Evolutionary conservation across 2,888 invertebrate genomes (phyloP).

Genomic region (Phorcus lineatus): DNA sequence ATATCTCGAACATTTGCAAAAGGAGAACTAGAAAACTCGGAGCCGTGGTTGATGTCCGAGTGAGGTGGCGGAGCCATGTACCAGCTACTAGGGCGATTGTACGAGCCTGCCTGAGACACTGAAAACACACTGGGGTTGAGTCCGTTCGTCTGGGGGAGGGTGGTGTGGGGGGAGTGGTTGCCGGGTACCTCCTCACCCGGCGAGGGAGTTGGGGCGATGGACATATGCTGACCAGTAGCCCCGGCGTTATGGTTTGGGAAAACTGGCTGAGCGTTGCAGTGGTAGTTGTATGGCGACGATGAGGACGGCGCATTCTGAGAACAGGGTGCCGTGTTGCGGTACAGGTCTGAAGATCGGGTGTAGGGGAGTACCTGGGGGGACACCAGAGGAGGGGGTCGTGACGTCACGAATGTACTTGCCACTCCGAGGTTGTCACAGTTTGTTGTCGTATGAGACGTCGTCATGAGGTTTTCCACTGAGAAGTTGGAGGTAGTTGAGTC

Average conservation of each 20-base stretch:
- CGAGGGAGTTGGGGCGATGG: constrained; percentile 38
- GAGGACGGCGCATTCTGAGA: constrained; percentile 52
- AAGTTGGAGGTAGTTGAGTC: constrained; percentile 59
- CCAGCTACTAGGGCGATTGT: constrained; percentile 63
- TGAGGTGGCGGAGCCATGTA: constrained; percentile 58
- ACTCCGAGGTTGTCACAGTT: constrained; percentile 49
- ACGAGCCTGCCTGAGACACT: constrained; percentile 54
- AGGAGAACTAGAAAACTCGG: constrained; percentile 56
- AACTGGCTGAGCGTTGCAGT: constrained; percentile 54
- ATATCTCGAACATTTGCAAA: constrained; percentile 59
- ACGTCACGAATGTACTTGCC: constrained; percentile 46
- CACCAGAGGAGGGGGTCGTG: constrained; percentile 57
- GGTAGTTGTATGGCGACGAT: constrained; percentile 45
- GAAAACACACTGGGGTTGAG: constrained; percentile 62
- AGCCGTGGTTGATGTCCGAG: constrained; percentile 53
- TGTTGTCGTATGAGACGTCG: constrained; percentile 47
- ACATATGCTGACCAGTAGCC: constrained; percentile 33
- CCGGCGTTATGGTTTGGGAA: constrained; percentile 36
- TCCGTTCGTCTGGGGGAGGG: constrained; percentile 59
- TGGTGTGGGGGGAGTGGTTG: constrained; percentile 50
- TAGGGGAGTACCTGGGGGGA: constrained; percentile 64
- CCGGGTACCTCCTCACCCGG: constrained; percentile 42
- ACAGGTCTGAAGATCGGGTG: constrained; percentile 59
- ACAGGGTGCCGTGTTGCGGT: constrained; percentile 56
- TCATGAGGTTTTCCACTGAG: constrained; percentile 72